A percentile compares a stretch with the other conserved stretches of the same genome.
phyloP scores from a whole-genome alignment of 2,888 invertebrate species.

The Microchrysa polita region DNA sequence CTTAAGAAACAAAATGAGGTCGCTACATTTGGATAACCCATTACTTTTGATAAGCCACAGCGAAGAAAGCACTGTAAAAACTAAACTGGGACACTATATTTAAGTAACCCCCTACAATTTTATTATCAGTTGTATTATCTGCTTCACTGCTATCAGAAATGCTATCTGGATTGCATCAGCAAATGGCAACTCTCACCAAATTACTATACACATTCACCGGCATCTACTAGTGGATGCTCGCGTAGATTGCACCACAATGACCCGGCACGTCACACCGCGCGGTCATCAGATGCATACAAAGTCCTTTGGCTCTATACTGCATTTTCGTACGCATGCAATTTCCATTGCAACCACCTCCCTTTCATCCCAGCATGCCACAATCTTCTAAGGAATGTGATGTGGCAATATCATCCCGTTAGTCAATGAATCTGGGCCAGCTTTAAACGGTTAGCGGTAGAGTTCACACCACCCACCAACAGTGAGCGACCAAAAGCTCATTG shows the following conservation, averaged over 20 bases:
- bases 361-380: too few species aligned
- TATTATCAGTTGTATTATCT: too few species aligned
- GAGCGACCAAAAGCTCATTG: not conserved
- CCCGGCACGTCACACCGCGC: not conserved
- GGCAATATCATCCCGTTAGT: conserved; percentile 19
- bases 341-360: not conserved
- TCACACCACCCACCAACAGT: conserved; percentile 19
- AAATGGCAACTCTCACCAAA: not conserved
- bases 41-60: too few species aligned
- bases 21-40: too few species aligned
- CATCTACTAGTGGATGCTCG: not conserved
- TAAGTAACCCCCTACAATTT: too few species aligned
- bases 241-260: conserved; percentile 25
- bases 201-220: conserved; percentile 39
- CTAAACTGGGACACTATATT: too few species aligned
- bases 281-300: not conserved
- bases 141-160: too few species aligned
- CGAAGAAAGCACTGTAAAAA: too few species aligned
- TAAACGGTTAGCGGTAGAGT: conserved; percentile 6
- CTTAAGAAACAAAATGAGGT: too few species aligned
- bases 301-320: not conserved
- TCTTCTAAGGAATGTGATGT: not conserved
- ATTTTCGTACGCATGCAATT: conserved; percentile 33
- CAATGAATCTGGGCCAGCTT: conserved; percentile 42
- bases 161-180: too few species aligned